Evolutionary conservation across 2,888 invertebrate genomes (phyloP), one percentile per base, ranked within the genome.

Genomic region (Netelia inedita): DNA sequence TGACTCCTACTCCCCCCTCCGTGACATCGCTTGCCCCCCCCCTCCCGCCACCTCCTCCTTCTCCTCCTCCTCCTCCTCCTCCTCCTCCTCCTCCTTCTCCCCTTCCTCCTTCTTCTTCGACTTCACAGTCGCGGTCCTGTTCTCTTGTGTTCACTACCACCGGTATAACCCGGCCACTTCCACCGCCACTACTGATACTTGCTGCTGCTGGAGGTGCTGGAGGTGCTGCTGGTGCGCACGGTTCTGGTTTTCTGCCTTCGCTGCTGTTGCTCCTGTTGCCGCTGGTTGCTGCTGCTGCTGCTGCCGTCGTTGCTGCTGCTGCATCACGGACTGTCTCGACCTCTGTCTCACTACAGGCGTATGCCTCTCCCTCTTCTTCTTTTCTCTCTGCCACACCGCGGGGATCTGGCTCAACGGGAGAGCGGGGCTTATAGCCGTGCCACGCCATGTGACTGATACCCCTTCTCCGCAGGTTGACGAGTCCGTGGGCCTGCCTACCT

Each of bases 371-470:
- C 35, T 63, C 46, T 10, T 65, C 78, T 66, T 46, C 55, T 23
- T 68, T 57, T 28, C 23, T 19, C 79, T 73, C 72, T 16, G 10
- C 76, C 65, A 35, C 43, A 46, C 66, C 46, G 28, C 63, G 75
- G 50, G 74, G 68, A 14, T 46, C 46, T 46, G 11, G 46, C 46
- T 46, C 46, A 46, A 14, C 46, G 14, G 14, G 14, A 46, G 74
- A 74, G 69, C 82, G 82, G 74, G 79, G 72, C 88, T 89, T 88
- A 72, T 74, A 79, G 79, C 79, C 82, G 88, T 88, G 89, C 91
- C 90, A 91, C 89, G 91, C 93, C 93, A 93, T 93, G 93, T 93
- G 93, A 93, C 93, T 93, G 93, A 93, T 92, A 91, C 92, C 93
- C 93, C 93, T 91, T 89, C 92, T 90, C 90, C 87, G 84, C 90